Base-by-base conservation (phyloP, 1,140 invertebrate genomes). In the Drosophila gunungcola region DNA sequence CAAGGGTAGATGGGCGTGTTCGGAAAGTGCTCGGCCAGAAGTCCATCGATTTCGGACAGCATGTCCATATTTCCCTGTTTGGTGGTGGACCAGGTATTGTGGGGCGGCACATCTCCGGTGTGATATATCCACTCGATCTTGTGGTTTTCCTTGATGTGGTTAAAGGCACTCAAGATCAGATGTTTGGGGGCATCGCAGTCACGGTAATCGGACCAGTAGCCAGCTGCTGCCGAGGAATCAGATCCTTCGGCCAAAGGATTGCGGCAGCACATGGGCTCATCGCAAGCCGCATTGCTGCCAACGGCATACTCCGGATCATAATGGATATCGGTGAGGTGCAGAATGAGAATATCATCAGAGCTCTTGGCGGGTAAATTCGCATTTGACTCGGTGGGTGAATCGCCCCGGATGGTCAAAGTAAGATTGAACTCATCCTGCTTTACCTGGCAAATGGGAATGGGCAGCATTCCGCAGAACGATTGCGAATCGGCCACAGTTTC, bases 311-410 rank as follows among this genome's bases (percentile, higher is more conserved):
- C 83, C 0, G 95, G 94, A 92, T 98, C 97, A 61, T 96, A 95
- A 91, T 98, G 97, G 48, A 97, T 94, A 91, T 98, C 97, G 0
- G 96, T 95, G 36, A 98, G 80, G 29, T 98, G 96, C 1, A 97
- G 92, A 9, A 97, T 93, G 77, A 94, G 93, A 0, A 94, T 73
- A 54, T 91, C 79, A 0, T 84, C 49, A 7, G 69, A 53, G n/a
- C 58, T 72, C 29, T 80, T 76, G 2, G 53, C 43, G 0, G 79
- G 69, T 16, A 77, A 4, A 3, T 81, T 63, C 0, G 58, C 54
- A 16, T 91, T 90, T 3, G 82, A 72, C 9, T 73, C 78, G 0
- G 32, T 68, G 9, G 72, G 55, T 11, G 29, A 21, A 1, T 63
- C 63, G 0, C 76, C 73, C 46, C 70, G 56, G 38, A 91, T 83